phyloP scores from a whole-genome alignment of 2,113 vertebrate genomes.

The Calyptommatus sinebrachiatus region DNA sequence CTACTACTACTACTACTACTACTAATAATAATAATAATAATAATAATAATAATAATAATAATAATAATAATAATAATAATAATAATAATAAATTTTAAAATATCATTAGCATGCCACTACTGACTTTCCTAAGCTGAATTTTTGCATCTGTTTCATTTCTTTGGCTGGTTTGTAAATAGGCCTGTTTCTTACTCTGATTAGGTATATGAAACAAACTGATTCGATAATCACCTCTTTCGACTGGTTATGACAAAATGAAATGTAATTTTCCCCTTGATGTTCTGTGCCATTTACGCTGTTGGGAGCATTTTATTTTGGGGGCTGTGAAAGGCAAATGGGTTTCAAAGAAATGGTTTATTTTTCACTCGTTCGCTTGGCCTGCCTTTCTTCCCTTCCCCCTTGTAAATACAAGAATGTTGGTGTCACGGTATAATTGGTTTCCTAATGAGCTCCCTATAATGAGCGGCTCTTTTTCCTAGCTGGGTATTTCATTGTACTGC shows the following conservation, averaged over 20 bases:
- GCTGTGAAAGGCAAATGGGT: slow-evolving; percentile 2
- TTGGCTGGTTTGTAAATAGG: slow-evolving; percentile 16
- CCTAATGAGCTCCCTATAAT: background rate
- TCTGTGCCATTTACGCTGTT: background rate
- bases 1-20: too few species aligned
- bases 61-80: too few species aligned
- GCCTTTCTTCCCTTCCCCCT: background rate
- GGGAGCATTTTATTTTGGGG: background rate
- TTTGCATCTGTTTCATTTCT: background rate
- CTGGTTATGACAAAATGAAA: slow-evolving; percentile 18
- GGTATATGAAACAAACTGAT: slow-evolving; percentile 30
- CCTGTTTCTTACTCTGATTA: slow-evolving; percentile 37
- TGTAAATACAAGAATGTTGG: background rate
- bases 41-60: too few species aligned
- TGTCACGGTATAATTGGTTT: slow-evolving; percentile 6
- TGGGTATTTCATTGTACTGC: background rate
- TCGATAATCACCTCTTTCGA: slow-evolving; percentile 47
- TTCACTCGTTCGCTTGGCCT: background rate
- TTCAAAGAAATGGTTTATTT: background rate
- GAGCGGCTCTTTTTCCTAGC: slow-evolving; percentile 7
- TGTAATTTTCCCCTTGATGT: slow-evolving; percentile 1
- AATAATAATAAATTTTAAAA: background rate
- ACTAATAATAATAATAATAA: too few species aligned
- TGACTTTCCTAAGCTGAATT: background rate
- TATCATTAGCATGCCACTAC: background rate